Base-by-base conservation (phyloP, 2,113 vertebrate species). In the Indicator indicator region DNA sequence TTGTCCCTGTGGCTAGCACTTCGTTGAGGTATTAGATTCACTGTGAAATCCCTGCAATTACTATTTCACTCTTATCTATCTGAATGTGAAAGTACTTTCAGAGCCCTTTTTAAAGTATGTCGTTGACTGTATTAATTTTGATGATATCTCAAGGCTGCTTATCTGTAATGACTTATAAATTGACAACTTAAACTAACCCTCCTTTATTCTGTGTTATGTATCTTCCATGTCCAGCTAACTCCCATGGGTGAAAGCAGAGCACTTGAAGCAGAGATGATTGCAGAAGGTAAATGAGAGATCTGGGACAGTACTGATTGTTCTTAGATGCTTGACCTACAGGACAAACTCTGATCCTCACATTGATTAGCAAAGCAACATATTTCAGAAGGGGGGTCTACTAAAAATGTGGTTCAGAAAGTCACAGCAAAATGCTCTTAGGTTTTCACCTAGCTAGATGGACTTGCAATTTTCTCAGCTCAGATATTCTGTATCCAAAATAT, bases 21-120 rank as follows among this genome's bases (percentile, higher is more conserved):
- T 74, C 50, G 63, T 42, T 73, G 23, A 83, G 89, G 44, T 79
- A 87, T 76, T 85, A 84, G 59, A 90, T 84, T 84, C 75, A 85
- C 67, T 79, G 63, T 96, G 86, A 93, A 95, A 96, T 93, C 82
- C 15, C 59, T 85, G 40, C 81, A 92, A 56, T 92, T 92, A 68
- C 26, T 68, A 52, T 87, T 92, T 84, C 50, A 62, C 14, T 76
- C 55, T 90, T 90, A 93, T 90, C 91, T 89, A 58, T 9, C 36
- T 92, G 63, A 86, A 58, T 76, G 82, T 9, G 87, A 83, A 82
- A 85, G 32, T 16, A 80, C 59, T 90, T 93, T 67, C 40, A 44
- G 33, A 42, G 33, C 5, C 19, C 13, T 59, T 84, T 86, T 90
- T 55, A 12, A 93, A 85, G n/a, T 72, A 44, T 89, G 19, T 76